Evolutionary conservation across 2,113 vertebrate species (phyloP), one percentile per base, ranked within the genome.

Genomic region (Colinus virginianus): DNA sequence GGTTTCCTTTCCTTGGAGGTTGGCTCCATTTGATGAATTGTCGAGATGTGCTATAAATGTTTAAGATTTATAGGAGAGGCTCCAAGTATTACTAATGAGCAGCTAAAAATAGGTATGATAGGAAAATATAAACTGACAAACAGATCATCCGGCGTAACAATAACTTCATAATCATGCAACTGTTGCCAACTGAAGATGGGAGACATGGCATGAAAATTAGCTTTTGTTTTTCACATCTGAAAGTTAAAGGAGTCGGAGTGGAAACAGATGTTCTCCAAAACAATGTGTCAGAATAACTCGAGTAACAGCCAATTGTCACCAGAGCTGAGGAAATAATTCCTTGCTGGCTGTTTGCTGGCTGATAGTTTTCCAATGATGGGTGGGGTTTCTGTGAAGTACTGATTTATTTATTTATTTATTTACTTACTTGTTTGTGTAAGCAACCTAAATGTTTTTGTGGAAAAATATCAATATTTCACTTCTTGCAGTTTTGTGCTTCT

Each of bases 71-170:
- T 95, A 86, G 92, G 87, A 87, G 53, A 77, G 48, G 70, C 74
- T 91, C 91, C 91, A 89, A 88, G 80, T 91, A 85, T 95, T 90
- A 90, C 62, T 96, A 96, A 97, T 78, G 91, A 95, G 71, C 25
- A 74, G 58, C 90, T 96, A 96, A 97, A 97, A 96, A 97, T 97
- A 97, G 94, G 68, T 94, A 89, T 36, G 89, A 96, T 94, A 87
- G 84, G 83, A 92, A 95, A 96, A 92, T 79, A 91, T 91, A 91
- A 96, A 96, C 74, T 82, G 90, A 93, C 87, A 91, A 89, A 93
- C 83, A 75, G 95, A 94, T 95, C 90, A 90, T 90, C 84, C 84
- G 86, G 71, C 58, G 38, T 69, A 93, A 95, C 93, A 96, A 88
- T 94, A 93, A 95, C 81, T 95, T 94, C 80, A 84, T 92, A 90